Evolutionary conservation across 2,888 invertebrate genomes (phyloP), one percentile per base, ranked within the genome.

Genomic region (Malthinus seriepunctatus): DNA sequence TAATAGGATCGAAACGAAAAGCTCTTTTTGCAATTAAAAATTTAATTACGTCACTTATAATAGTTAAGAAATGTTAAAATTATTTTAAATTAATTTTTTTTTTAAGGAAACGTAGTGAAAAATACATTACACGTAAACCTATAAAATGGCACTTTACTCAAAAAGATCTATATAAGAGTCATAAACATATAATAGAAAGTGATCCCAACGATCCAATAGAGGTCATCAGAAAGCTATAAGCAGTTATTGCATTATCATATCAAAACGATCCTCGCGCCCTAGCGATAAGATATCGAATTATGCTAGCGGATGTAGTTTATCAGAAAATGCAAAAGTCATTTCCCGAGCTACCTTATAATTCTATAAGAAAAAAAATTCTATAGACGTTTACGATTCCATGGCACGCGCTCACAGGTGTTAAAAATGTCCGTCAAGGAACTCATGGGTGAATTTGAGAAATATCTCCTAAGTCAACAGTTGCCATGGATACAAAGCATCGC

Each of bases 101-200:
- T 34, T 44, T 44, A 14, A 23, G 35, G 11, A 51, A 12, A 11
- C 35, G 35, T 12, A 34, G 50, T 32, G 35, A 59, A 59, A 54
- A 54, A 59, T 55, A 60, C 55, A 55, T 55, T 60, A 60, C 60
- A 60, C 55, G 60, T 55, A 60, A 55, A 45, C 55, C 55, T 39
- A 60, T 60, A 60, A 60, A 60, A 48, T 38, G 51, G 55, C 44
- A 51, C 51, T 51, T 56, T 45, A 48, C 37, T 47, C 51, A 49
- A 55, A 60, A 54, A 60, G 60, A 60, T 55, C 55, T 60, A 60
- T 60, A 60, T 55, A 60, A 51, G 47, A 47, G 55, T 50, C 49
- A 60, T 60, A 60, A 60, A 55, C 55, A 60, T 60, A 60, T 60
- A 60, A 60, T 60, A 60, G 60, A 60, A 60, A 60, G 55, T 60